A percentile compares a stretch with the other conserved stretches of the same genome.
Conservation (phyloP, 2,113 vertebrate genomes). For the Neotragus pygmaeus region DNA sequence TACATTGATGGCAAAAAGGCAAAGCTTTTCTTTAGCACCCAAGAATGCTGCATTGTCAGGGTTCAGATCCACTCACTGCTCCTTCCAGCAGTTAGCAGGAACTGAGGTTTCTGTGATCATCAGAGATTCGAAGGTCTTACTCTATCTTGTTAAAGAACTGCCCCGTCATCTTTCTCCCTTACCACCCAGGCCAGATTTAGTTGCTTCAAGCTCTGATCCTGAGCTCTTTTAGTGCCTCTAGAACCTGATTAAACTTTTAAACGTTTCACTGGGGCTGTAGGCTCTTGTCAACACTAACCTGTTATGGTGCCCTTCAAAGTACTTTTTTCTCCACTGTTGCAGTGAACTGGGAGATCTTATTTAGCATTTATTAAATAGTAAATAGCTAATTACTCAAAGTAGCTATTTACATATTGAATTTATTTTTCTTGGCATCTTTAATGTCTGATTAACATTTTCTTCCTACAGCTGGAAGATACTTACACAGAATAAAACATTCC, state of each 20-base stretch:
- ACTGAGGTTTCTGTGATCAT: not conserved
- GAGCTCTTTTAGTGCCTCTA: not conserved
- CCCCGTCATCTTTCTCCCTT: not conserved
- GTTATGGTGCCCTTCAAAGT: constrained; percentile 29
- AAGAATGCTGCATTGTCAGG: not conserved
- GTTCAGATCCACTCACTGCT: not conserved
- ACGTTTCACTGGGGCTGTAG: not conserved
- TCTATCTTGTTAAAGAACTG: not conserved
- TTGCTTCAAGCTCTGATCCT: not conserved
- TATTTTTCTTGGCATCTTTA: constrained; percentile 77
- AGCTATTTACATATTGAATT: constrained; percentile 77
- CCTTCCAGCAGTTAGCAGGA: not conserved
- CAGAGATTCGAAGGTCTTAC: not conserved
- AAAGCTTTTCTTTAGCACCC: not conserved
- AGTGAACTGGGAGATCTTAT: constrained; percentile 55
- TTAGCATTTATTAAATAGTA: constrained; percentile 74
- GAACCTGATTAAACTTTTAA: constrained; percentile 11
- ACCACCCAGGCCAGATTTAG: too few relatives aligned
- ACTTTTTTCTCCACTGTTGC: constrained; percentile 33
- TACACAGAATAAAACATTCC: constrained; percentile 68
- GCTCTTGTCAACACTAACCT: constrained; percentile 9
- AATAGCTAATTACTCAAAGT: constrained; percentile 76
- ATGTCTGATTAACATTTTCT: constrained; percentile 75
- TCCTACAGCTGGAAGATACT: constrained; percentile 74
- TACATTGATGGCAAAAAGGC: not conserved